Evolutionary conservation across 2,888 invertebrate species (phyloP).

Genomic region (Clanis bilineata): DNA sequence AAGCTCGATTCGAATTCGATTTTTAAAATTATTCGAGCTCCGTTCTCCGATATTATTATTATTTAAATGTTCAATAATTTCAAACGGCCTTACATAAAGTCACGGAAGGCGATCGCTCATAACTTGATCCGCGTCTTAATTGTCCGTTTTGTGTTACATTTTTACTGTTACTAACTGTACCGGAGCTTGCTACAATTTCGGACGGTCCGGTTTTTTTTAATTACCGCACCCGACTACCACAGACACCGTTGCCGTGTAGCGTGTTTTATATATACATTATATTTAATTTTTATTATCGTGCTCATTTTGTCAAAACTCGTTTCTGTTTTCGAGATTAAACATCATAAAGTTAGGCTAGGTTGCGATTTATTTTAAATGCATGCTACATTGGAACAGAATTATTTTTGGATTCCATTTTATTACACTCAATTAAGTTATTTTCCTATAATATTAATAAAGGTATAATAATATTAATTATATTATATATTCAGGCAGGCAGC

Average conservation of each 20-base stretch:
- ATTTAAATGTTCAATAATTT: no score
- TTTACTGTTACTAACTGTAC: conserved; percentile 74
- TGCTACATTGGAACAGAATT: no score
- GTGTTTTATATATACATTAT: conserved; percentile 19
- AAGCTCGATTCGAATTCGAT: no score
- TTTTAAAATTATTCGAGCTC: no score
- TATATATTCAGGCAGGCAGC: not conserved
- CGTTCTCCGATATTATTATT: no score
- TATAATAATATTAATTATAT: not conserved
- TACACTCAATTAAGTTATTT: no score
- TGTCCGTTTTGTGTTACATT: conserved; percentile 66
- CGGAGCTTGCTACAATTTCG: conserved; percentile 63
- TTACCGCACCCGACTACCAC: conserved; percentile 38
- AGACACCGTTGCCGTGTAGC: conserved; percentile 37
- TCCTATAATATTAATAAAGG: no score
- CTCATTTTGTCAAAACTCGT: conserved; percentile 5
- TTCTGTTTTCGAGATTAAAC: conserved; percentile 9
- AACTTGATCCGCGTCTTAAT: conserved; percentile 44
- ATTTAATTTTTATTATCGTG: conserved; percentile 10
- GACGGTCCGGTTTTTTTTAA: conserved; percentile 62
- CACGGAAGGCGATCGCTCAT: conserved; percentile 27
- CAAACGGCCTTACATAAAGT: not conserved
- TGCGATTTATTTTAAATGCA: not conserved
- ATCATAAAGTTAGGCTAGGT: conserved; percentile 15
- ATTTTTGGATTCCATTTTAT: not conserved